Evolutionary conservation across 2,797 vertebrate genomes (phyloP).

Genomic region (Gastrophryne carolinensis): DNA sequence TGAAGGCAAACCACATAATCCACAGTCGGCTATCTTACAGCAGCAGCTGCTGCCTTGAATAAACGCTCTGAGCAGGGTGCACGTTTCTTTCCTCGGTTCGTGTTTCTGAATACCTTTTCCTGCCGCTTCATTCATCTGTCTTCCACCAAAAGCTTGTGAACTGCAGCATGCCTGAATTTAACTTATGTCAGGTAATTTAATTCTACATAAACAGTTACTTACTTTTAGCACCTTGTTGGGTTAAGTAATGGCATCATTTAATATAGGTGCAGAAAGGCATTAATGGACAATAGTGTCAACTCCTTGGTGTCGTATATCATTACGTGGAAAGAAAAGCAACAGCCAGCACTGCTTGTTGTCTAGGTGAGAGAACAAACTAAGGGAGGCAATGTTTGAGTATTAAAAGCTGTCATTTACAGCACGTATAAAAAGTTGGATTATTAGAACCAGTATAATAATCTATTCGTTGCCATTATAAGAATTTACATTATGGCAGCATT

Average conservation of each 20-base stretch:
- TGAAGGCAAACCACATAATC: conserved; percentile 31
- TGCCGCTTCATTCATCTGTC: conserved; percentile 23
- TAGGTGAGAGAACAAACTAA: neutral
- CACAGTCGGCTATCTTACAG: conserved; percentile 16
- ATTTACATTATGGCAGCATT: no score
- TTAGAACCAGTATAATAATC: no score
- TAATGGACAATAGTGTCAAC: neutral
- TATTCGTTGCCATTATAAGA: no score
- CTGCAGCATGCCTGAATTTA: conserved; percentile 10
- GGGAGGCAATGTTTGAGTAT: no score
- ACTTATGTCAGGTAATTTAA: conserved; percentile 39
- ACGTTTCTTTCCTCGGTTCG: conserved; percentile 34
- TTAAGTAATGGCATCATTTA: conserved; percentile 8
- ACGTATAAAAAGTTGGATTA: no score
- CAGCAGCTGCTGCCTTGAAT: conserved; percentile 16
- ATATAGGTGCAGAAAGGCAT: neutral
- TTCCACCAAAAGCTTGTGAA: conserved; percentile 18
- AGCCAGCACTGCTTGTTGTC: neutral
- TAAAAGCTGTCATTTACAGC: no score
- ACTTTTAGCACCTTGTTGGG: conserved; percentile 2
- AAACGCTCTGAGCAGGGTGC: neutral
- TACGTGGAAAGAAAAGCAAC: neutral
- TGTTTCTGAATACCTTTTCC: conserved; percentile 44
- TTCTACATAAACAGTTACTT: conserved; percentile 30
- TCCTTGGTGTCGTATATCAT: neutral